A percentile compares a stretch with the other conserved stretches of the same genome.
Conservation (phyloP, 2,888 invertebrate species). For the Kuschelorhynchus macadamiae region DNA sequence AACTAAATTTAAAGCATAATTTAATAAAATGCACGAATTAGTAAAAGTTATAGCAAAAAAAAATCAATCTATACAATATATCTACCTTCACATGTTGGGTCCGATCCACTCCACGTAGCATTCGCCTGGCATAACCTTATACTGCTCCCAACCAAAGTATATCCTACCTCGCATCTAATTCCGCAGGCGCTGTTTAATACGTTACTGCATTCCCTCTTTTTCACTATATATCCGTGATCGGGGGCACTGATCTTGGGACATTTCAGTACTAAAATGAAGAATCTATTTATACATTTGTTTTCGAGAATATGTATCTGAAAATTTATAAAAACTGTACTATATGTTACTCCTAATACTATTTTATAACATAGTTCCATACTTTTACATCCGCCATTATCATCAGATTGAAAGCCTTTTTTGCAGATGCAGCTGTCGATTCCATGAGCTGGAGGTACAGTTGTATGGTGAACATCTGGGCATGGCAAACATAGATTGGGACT, state of each 20-base stretch:
- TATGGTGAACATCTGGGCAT: constrained; percentile 77
- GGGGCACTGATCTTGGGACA: constrained; percentile 75
- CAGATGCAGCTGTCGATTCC: constrained; percentile 74
- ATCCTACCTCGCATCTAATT: constrained; percentile 77
- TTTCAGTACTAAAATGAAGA: constrained; percentile 68
- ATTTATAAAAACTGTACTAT: too few species aligned
- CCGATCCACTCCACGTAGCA: constrained; percentile 78
- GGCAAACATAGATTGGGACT: constrained; percentile 69
- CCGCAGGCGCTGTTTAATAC: constrained; percentile 81
- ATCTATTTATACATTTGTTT: too few species aligned
- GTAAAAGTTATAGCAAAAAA: too few species aligned
- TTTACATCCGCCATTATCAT: constrained; percentile 71
- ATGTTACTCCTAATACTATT: too few species aligned
- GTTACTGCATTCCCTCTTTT: constrained; percentile 73
- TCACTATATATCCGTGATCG: constrained; percentile 78
- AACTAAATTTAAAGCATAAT: too few species aligned
- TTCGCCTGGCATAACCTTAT: constrained; percentile 76
- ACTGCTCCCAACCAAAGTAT: constrained; percentile 68
- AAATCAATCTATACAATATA: too few species aligned
- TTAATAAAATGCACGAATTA: too few species aligned
- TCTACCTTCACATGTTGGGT: constrained; percentile 75
- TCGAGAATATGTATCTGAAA: too few species aligned
- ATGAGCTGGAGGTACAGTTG: constrained; percentile 72
- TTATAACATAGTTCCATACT: too few species aligned
- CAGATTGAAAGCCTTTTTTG: constrained; percentile 73